Evolutionary conservation across 1,140 invertebrate genomes (phyloP).

Genomic region (fruit fly (Drosophila melanogaster)): DNA sequence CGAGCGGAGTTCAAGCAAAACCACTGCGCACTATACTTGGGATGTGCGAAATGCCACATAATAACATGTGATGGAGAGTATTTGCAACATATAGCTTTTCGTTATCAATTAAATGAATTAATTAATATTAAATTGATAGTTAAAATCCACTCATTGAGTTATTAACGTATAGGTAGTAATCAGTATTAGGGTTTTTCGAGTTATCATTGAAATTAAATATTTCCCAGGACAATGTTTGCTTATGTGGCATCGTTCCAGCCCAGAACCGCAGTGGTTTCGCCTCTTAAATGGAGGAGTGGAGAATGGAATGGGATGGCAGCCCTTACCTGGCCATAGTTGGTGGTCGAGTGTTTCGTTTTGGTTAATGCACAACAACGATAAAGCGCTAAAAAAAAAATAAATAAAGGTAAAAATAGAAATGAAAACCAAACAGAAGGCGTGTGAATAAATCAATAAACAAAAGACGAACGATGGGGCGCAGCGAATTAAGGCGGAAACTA

Average conservation of each 20-base stretch:
- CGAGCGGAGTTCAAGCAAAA: no score
- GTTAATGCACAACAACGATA: constrained; percentile 42
- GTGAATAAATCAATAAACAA: constrained; percentile 51
- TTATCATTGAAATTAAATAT: no score
- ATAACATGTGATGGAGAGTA: no score
- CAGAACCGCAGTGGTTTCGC: constrained; percentile 2
- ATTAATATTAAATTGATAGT: no score
- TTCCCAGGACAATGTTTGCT: no score
- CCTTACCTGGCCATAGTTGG: constrained; percentile 15
- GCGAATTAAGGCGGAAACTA: constrained; percentile 24
- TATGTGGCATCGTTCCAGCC: no score
- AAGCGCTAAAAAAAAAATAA: constrained; percentile 50
- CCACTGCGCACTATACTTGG: neutral
- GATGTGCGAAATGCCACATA: no score
- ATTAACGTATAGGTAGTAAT: no score
- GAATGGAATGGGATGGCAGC: constrained; percentile 2
- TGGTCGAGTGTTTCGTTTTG: constrained; percentile 22
- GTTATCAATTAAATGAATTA: no score
- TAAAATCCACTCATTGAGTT: no score
- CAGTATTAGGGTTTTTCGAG: no score
- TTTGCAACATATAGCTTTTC: no score
- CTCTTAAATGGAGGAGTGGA: neutral
- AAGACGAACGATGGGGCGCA: constrained; percentile 22
- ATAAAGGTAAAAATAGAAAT: constrained; percentile 26
- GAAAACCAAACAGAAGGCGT: constrained; percentile 10